Evolutionary conservation across 1,140 invertebrate genomes (phyloP).

Genomic region (Drosophila nigrodunni): DNA sequence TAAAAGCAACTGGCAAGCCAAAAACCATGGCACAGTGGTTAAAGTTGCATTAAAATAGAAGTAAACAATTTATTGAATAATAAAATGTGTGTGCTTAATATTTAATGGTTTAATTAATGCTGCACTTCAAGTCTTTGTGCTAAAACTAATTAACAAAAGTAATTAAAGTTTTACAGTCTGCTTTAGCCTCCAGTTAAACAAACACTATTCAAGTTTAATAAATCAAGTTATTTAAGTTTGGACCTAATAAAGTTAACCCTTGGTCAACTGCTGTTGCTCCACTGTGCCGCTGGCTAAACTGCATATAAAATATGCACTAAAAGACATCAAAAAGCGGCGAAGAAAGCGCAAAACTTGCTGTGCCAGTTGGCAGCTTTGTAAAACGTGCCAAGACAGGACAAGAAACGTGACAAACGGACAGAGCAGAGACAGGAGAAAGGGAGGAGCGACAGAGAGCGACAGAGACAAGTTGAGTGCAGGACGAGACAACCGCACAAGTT

Average conservation of each 20-base stretch:
- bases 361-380: conserved; percentile 54
- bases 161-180: neutral
- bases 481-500: conserved; percentile 72
- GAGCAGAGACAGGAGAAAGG: neutral
- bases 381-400: conserved; percentile 75
- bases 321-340: conserved; percentile 75
- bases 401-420: conserved; percentile 64
- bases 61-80: no score
- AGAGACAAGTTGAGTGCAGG: conserved; percentile 9
- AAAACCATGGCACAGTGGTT: conserved; percentile 35
- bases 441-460: conserved; percentile 14
- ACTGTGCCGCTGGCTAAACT: conserved; percentile 76
- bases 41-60: neutral
- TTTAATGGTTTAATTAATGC: no score
- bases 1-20: neutral
- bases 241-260: neutral
- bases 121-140: no score
- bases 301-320: conserved; percentile 80
- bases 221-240: neutral
- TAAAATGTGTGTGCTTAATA: no score
- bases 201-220: neutral
- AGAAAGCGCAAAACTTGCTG: conserved; percentile 72
- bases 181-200: neutral
- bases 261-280: conserved; percentile 27
- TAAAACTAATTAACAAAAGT: no score